Conservation (phyloP, 2,797 vertebrate species). For the Thunnus albacares region DNA sequence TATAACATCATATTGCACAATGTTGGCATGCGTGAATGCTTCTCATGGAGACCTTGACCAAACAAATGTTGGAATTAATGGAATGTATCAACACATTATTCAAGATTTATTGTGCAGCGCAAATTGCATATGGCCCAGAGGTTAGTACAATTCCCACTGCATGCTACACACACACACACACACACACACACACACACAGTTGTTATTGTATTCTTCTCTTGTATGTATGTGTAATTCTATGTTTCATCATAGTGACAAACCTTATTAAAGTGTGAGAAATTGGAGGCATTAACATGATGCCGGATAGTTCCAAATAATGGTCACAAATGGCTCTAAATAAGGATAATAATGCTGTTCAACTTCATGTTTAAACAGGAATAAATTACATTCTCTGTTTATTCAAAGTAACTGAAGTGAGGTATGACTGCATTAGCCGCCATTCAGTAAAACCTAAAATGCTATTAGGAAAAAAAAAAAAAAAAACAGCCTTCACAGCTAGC, state of each 20-base stretch:
- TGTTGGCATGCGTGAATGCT: slow-evolving; percentile 13
- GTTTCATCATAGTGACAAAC: slow-evolving; percentile 36
- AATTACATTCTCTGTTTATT: slow-evolving; percentile 14
- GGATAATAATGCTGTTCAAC: slow-evolving; percentile 34
- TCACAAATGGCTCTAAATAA: slow-evolving; percentile 39
- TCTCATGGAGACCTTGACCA: slow-evolving; percentile 14
- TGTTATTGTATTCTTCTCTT: slow-evolving; percentile 12
- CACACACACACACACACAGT: slow-evolving; percentile 10
- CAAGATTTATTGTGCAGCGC: slow-evolving; percentile 43
- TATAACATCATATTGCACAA: slow-evolving; percentile 20
- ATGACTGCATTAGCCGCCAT: slow-evolving; percentile 25
- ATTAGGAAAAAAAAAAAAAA: not conserved
- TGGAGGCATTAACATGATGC: slow-evolving; percentile 15
- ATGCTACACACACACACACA: not conserved
- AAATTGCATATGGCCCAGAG: slow-evolving; percentile 48
- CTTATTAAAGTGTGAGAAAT: slow-evolving; percentile 40
- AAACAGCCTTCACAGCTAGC: slow-evolving; percentile 20
- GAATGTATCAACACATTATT: slow-evolving; percentile 42
- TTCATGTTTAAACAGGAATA: slow-evolving; percentile 42
- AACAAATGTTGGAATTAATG: slow-evolving; percentile 50
- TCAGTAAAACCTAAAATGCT: slow-evolving; percentile 10
- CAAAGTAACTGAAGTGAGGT: slow-evolving; percentile 20
- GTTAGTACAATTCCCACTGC: slow-evolving; percentile 34
- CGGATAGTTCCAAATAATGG: slow-evolving; percentile 45
- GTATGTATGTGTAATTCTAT: slow-evolving; percentile 4